Base-by-base conservation (phyloP, 2,113 vertebrate genomes). In the Psilopogon haemacephalus region DNA sequence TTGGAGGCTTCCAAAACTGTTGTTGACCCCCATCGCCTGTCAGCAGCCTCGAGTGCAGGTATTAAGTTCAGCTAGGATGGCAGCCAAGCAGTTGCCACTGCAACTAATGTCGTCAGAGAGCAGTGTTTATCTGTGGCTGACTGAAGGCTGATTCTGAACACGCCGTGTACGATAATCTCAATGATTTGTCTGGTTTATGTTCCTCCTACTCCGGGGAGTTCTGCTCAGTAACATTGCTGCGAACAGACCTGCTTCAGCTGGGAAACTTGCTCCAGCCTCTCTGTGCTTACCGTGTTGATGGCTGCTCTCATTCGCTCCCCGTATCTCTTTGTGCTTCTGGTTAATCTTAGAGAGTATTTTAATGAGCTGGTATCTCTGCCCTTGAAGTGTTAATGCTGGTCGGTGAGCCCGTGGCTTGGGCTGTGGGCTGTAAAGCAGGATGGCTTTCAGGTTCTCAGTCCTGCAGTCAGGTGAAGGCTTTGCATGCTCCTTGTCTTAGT, bases 1-100 rank as follows among this genome's bases (percentile, higher is more conserved):
- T 44, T 24, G 4, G 63, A 77, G 77, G n/a, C 40, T 77, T 71
- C 81, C 86, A 33, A 92, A 94, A 82, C 8, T 79, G 75, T 8
- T 84, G 64, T 59, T 85, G 89, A 67, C 80, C 82, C 82, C 79
- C 59, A 2, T 58, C 1, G 78, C 59, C 88, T 84, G 83, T 93
- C 94, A 88, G 73, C 82, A 91, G 86, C 62, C 88, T 93, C 64
- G 54, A 27, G 17, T 26, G 82, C 86, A 87, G 95, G 91, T 94
- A 94, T 95, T 95, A 94, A 92, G 85, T 95, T 96, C 89, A 88
- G 56, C 86, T 89, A 94, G 91, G 94, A 95, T 81, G 75, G 92
- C 86, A 94, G 95, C 94, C 93, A 94, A 92, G 88, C 87, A 92
- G 76, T 82, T 94, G 86, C 83, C 72, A 73, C 87, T 93, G 87